phyloP scores from a whole-genome alignment of 2,888 invertebrate species.

The Sarcophaga subvicina region DNA sequence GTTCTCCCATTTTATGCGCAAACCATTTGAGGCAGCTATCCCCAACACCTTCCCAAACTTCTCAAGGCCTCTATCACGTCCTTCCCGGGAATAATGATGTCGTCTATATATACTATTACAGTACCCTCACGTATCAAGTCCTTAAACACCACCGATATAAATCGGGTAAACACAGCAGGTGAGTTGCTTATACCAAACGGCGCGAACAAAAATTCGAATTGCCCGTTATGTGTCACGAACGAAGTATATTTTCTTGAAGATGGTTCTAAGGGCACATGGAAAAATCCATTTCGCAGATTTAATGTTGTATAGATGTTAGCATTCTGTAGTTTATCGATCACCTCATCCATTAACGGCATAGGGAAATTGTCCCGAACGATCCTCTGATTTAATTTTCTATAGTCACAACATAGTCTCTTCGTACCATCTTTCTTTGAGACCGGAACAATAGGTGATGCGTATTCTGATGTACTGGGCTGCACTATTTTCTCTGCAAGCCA shows the following conservation, averaged over 20 bases:
- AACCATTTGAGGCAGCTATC: constrained; percentile 35
- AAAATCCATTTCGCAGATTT: constrained; percentile 14
- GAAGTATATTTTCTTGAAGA: constrained; percentile 69
- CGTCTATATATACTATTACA: constrained; percentile 23
- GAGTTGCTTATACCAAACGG: constrained; percentile 56
- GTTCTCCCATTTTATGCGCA: constrained; percentile 59
- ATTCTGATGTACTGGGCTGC: constrained; percentile 26
- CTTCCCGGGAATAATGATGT: constrained; percentile 60
- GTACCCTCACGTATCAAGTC: no score
- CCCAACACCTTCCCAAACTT: constrained; percentile 32
- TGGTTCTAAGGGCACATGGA: constrained; percentile 41
- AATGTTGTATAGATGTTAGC: constrained; percentile 41
- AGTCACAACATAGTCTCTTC: no score
- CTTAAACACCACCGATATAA: constrained; percentile 11
- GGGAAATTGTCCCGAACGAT: constrained; percentile 61
- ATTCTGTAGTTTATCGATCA: constrained; percentile 55
- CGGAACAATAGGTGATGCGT: constrained; percentile 27
- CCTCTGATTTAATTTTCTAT: constrained; percentile 6
- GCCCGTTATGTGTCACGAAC: constrained; percentile 69
- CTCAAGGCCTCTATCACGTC: constrained; percentile 43
- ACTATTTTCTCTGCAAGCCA: constrained; percentile 42
- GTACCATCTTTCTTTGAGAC: no score
- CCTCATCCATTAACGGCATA: constrained; percentile 65
- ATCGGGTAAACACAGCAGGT: constrained; percentile 29
- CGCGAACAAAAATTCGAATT: constrained; percentile 59